Percentiles rank a stretch among this genome's conserved stretches.
These are phyloP conservation scores for Agrochola litura DNA, from an alignment of 2,888 invertebrate species.

Conservation along the genomic window DNA sequence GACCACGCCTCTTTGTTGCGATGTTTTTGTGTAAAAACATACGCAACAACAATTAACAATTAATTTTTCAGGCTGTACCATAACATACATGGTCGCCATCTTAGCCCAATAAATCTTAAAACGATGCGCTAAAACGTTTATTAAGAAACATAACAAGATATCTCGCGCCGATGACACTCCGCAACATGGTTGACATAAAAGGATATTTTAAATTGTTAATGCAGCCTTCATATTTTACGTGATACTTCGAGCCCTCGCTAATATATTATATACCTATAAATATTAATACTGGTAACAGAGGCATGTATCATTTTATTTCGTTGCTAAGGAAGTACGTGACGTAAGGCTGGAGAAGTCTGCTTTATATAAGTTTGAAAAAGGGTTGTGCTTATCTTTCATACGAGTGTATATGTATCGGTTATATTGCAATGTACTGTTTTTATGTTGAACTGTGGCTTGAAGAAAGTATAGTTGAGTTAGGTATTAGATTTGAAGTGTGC, in stretches of 20 bases:
- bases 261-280: constrained; percentile 46
- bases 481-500: not conserved
- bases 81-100: not conserved
- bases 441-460: not conserved
- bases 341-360: constrained; percentile 13
- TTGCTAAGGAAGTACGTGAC: constrained; percentile 60
- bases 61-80: too few relatives aligned
- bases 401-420: too few relatives aligned
- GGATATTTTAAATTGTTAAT: constrained; percentile 66
- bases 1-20: too few relatives aligned
- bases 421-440: not conserved
- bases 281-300: constrained; percentile 38
- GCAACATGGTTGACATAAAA: constrained; percentile 48
- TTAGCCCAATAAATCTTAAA: constrained; percentile 7
- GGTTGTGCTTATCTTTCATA: constrained; percentile 15
- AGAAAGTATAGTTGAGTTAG: too few relatives aligned
- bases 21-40: too few relatives aligned
- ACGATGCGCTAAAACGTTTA: constrained; percentile 12
- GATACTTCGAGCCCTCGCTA: constrained; percentile 54
- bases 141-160: constrained; percentile 22
- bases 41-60: not conserved
- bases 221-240: constrained; percentile 56
- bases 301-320: constrained; percentile 61
- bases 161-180: constrained; percentile 24
- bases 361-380: constrained; percentile 18